Evolutionary conservation across 2,888 invertebrate species (phyloP), one percentile per base, ranked within the genome.

Genomic region (Polylopha cassiicola): DNA sequence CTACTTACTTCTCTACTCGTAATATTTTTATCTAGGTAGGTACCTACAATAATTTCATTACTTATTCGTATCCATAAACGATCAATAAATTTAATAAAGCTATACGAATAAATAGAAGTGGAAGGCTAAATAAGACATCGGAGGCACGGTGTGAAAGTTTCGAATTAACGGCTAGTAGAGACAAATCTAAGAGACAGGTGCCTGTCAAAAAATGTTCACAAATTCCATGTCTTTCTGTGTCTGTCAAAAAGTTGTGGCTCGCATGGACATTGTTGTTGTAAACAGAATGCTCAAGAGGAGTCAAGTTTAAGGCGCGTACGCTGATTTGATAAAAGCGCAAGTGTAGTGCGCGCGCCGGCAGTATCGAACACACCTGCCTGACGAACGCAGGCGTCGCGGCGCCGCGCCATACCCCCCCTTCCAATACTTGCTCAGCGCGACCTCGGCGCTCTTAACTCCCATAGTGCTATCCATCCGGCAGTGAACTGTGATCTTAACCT

Each of bases 291-390:
- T 29, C 13, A 14, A 22, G 16, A 66, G 61, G 59, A 75, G 78
- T 80, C 77, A 82, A 80, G 80, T 79, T 80, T 70, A 79, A 80
- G 80, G 77, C 68, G 71, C 64, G 65, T 58, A 63, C 61, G 41
- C 64, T 73, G 74, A 80, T 76, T 66, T 84, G 77, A 81, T 85
- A 84, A 74, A 85, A 84, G 80, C 70, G 71, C 53, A 65, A 43
- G 65, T 50, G 51, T 56, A 48, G 51, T 58, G 62, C 80, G 80
- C 80, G 78, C 79, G 73, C 70, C 64, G 75, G 56, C 80, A 85
- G 84, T 85, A 79, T 65, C 63, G 60, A 69, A 46, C 61, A 62
- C 61, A 70, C 73, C 65, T 65, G 68, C 70, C 59, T 58, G 65
- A 53, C 56, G 65, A 62, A 54, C 73, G 76, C 75, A 67, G 66